These are phyloP conservation scores for Mythimna albipuncta DNA, from an alignment of 2,888 invertebrate genomes.

Conservation along the genomic window DNA sequence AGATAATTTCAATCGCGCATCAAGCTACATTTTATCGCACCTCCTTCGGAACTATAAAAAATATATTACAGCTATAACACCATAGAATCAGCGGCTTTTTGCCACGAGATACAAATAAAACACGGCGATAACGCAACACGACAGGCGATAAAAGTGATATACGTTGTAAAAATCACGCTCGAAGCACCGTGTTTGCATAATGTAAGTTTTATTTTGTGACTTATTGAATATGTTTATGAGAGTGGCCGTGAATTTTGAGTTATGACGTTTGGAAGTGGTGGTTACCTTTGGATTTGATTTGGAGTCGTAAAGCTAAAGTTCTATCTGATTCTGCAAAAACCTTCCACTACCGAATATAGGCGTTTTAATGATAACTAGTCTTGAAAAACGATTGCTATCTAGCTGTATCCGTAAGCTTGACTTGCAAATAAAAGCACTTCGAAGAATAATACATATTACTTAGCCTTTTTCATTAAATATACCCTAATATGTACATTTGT, in stretches of 20 bases:
- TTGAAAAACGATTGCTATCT: background rate
- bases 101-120: constrained; percentile 74
- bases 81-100: constrained; percentile 70
- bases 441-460: background rate
- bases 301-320: background rate
- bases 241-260: constrained; percentile 35
- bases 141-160: constrained; percentile 76
- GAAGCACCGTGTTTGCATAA: constrained; percentile 65
- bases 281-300: constrained; percentile 5
- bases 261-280: constrained; percentile 29
- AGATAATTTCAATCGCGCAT: constrained; percentile 67
- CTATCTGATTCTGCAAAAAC: background rate
- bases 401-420: background rate
- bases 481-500: too few species aligned
- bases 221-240: constrained; percentile 67
- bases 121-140: constrained; percentile 69
- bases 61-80: constrained; percentile 74
- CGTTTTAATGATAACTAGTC: background rate
- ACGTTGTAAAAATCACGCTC: constrained; percentile 73
- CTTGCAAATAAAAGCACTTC: background rate
- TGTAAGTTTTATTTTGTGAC: constrained; percentile 66
- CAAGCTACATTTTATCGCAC: constrained; percentile 67
- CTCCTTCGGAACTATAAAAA: constrained; percentile 78
- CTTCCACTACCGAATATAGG: background rate
- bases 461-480: background rate